phyloP scores from a whole-genome alignment of 2,797 vertebrate species.

The Crenichthys baileyi region DNA sequence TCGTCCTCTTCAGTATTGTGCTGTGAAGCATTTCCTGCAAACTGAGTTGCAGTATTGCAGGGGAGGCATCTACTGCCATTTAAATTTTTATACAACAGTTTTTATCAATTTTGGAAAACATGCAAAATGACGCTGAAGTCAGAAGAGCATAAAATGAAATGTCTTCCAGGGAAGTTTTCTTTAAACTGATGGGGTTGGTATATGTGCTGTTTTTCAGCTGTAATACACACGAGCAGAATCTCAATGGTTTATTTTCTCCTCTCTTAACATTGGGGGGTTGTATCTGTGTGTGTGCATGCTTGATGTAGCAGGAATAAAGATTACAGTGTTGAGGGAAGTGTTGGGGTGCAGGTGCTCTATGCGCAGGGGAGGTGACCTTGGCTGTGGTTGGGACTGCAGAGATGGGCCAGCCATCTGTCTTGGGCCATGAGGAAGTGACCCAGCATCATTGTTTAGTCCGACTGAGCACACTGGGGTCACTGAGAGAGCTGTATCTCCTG shows the following conservation, averaged over 20 bases:
- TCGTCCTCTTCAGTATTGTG: conserved; percentile 58
- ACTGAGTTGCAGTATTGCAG: conserved; percentile 69
- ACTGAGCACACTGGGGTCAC: conserved; percentile 72
- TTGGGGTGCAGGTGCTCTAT: conserved; percentile 72
- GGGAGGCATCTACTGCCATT: conserved; percentile 58
- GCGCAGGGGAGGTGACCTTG: conserved; percentile 79
- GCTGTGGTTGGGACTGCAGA: conserved; percentile 66
- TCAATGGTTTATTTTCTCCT: conserved; percentile 63
- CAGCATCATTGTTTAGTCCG: conserved; percentile 79
- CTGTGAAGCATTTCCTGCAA: conserved; percentile 63
- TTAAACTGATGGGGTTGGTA: not conserved
- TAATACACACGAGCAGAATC: conserved; percentile 39
- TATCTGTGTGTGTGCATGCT: conserved; percentile 27
- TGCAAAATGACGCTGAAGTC: conserved; percentile 30
- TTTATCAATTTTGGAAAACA: conserved; percentile 20
- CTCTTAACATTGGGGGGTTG: conserved; percentile 35
- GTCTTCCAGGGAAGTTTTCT: not conserved
- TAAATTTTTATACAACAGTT: conserved; percentile 25
- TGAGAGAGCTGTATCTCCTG: conserved; percentile 60
- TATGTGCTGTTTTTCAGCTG: conserved; percentile 22
- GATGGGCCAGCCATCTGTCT: conserved; percentile 83
- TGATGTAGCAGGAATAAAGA: conserved; percentile 63
- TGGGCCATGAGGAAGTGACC: conserved; percentile 74
- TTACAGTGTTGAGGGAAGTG: conserved; percentile 59
- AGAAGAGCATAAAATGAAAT: conserved; percentile 4